Evolutionary conservation across 2,113 vertebrate genomes (phyloP).

Genomic region (Peromyscus leucopus): DNA sequence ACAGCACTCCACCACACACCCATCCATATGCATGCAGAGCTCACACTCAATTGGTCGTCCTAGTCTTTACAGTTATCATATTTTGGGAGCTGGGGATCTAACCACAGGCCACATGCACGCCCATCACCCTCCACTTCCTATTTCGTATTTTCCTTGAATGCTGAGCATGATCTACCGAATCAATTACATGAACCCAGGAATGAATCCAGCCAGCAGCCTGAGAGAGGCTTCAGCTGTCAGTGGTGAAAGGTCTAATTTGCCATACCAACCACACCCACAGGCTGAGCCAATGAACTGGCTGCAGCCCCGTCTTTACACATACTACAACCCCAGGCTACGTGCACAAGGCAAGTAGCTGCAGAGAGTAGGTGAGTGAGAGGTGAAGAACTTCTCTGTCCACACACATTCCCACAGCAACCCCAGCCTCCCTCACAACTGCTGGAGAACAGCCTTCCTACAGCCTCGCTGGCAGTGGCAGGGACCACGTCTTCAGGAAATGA

Average conservation of each 20-base stretch:
- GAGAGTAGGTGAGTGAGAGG: background rate
- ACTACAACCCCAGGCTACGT: background rate
- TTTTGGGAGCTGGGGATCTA: background rate
- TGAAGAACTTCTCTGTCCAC: background rate
- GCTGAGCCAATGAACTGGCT: background rate
- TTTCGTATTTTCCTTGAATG: background rate
- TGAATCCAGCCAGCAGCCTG: background rate
- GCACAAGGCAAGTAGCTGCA: background rate
- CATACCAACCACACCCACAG: background rate
- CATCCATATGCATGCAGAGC: background rate
- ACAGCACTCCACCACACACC: background rate
- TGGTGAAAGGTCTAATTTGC: slow-evolving; percentile 33
- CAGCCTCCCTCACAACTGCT: background rate
- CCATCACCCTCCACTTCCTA: too few species aligned
- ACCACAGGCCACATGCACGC: background rate
- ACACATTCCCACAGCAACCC: background rate
- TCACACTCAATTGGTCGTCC: slow-evolving; percentile 30
- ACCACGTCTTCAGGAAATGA: slow-evolving; percentile 26
- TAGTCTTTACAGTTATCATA: background rate
- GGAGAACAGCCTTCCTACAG: background rate
- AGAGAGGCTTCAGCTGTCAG: background rate
- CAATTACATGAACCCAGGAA: background rate
- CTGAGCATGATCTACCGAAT: background rate
- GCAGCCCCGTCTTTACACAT: background rate
- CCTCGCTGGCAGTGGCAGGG: background rate